These are phyloP conservation scores for Muscidifurax raptorellus DNA, from an alignment of 1,140 invertebrate species.

Conservation along the genomic window DNA sequence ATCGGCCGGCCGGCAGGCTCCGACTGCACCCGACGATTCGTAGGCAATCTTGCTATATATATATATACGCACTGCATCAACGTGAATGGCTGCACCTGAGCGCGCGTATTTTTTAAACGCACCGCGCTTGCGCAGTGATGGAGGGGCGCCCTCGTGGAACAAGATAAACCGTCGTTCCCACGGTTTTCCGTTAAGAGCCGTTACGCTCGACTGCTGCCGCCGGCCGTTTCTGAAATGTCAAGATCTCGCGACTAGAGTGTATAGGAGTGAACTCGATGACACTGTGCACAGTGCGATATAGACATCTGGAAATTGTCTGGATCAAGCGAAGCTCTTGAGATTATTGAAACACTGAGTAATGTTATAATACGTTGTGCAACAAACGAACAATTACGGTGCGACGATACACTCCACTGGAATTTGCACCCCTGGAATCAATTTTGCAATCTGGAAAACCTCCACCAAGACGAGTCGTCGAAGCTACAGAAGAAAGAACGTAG, in stretches of 20 bases:
- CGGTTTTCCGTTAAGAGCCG: slow-evolving; percentile 74
- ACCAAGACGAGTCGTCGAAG: too few species aligned
- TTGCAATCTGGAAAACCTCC: too few species aligned
- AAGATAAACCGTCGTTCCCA: slow-evolving; percentile 65
- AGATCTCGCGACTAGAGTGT: background rate
- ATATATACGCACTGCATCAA: background rate
- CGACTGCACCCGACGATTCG: slow-evolving; percentile 42
- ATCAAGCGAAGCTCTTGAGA: background rate
- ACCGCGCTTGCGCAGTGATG: background rate
- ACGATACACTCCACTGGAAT: background rate
- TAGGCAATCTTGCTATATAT: background rate
- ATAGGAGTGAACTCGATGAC: background rate
- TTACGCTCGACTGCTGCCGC: slow-evolving; percentile 65
- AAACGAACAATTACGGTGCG: background rate
- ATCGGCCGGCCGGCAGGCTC: slow-evolving; percentile 42
- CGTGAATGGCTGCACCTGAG: background rate
- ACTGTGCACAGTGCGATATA: background rate
- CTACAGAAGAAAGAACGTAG: background rate
- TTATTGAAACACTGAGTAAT: background rate
- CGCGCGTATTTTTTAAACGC: slow-evolving; percentile 5
- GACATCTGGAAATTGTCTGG: too few species aligned
- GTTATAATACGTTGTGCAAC: background rate
- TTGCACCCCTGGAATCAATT: background rate
- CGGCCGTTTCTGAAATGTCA: background rate
- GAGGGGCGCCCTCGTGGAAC: background rate